These are phyloP conservation scores for Stenopsyche tienmushanensis DNA, from an alignment of 1,140 invertebrate species.

Conservation along the genomic window DNA sequence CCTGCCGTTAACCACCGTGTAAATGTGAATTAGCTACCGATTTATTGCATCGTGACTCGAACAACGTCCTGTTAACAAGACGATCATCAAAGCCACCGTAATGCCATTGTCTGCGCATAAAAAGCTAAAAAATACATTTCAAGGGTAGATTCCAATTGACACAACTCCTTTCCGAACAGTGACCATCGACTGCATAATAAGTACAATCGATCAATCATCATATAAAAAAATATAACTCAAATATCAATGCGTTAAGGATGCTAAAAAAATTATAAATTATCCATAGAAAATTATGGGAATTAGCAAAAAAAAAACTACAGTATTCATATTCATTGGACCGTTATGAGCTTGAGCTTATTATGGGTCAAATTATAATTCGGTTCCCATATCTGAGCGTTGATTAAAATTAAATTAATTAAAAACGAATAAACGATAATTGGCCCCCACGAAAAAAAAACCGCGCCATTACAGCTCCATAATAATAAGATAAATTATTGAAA, in stretches of 20 bases:
- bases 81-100: conserved; percentile 9
- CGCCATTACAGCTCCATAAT: too few species aligned
- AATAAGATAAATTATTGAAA: conserved; percentile 18
- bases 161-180: too few species aligned
- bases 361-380: not conserved
- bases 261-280: not conserved
- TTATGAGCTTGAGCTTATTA: not conserved
- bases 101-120: conserved; percentile 16
- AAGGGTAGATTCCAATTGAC: too few species aligned
- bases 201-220: too few species aligned
- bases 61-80: conserved; percentile 14
- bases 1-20: conserved; percentile 9
- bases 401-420: conserved; percentile 18
- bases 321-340: not conserved
- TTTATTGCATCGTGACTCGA: conserved; percentile 22
- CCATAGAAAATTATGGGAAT: not conserved
- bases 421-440: conserved; percentile 11
- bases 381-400: not conserved
- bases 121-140: too few species aligned
- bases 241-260: too few species aligned
- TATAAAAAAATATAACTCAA: too few species aligned
- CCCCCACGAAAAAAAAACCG: not conserved
- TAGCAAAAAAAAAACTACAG: not conserved
- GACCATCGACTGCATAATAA: too few species aligned
- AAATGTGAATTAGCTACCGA: conserved; percentile 31